These are phyloP conservation scores for Lasioglossum baleicum DNA, from an alignment of 1,140 invertebrate species.

Conservation along the genomic window DNA sequence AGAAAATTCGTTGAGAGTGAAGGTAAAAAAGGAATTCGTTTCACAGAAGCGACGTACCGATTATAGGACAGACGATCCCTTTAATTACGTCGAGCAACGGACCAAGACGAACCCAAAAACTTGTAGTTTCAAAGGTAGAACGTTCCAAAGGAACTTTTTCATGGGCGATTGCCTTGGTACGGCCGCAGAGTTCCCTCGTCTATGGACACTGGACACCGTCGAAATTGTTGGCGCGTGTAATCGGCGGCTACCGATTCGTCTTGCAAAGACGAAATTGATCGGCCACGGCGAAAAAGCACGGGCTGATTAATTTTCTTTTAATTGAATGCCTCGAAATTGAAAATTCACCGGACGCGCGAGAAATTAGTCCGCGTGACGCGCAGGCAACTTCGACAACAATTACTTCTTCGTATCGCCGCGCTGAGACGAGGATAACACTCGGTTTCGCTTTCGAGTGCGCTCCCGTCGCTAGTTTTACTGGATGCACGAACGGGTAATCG, in stretches of 20 bases:
- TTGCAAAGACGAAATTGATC: not conserved
- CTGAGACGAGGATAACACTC: not conserved
- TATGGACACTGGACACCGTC: not conserved
- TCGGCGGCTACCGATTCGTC: not conserved
- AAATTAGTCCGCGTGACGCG: not conserved
- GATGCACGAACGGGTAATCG: conserved; percentile 8
- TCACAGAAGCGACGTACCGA: no score
- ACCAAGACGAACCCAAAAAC: not conserved
- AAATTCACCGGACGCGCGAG: not conserved
- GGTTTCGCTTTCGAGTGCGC: not conserved
- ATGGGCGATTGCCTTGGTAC: not conserved
- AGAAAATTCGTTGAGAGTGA: no score
- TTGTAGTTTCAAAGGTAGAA: not conserved
- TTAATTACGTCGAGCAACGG: not conserved
- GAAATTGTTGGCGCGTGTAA: not conserved
- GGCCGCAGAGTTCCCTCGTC: not conserved
- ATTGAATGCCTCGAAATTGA: not conserved
- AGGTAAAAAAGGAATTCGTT: no score
- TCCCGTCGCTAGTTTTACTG: conserved; percentile 32
- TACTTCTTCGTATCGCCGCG: no score
- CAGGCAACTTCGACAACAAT: not conserved
- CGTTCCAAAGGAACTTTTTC: not conserved
- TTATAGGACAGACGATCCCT: not conserved
- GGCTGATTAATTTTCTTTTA: not conserved
- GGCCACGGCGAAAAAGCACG: not conserved